Conservation (phyloP, 2,888 invertebrate genomes). For the Pharmacophagus antenor region DNA sequence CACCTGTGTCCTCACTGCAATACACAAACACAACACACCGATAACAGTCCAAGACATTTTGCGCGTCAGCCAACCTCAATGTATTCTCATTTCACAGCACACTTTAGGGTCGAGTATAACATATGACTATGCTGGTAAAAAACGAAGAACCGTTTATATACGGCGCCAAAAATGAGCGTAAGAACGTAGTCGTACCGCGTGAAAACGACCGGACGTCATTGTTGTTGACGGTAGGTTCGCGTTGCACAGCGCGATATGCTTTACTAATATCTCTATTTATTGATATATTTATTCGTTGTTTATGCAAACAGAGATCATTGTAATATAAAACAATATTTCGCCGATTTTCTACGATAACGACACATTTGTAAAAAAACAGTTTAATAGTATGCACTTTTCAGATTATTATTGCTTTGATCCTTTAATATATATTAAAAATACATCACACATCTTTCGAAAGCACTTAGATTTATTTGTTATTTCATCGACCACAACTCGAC, state of each 20-base stretch:
- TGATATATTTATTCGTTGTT: too few relatives aligned
- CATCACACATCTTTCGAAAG: too few relatives aligned
- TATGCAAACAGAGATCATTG: too few relatives aligned
- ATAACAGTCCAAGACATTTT: slow-evolving; percentile 64
- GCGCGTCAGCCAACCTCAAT: slow-evolving; percentile 39
- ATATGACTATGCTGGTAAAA: slow-evolving; percentile 67
- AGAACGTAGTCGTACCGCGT: slow-evolving; percentile 63
- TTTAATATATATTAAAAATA: too few relatives aligned
- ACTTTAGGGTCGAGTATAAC: slow-evolving; percentile 47
- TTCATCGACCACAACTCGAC: too few relatives aligned
- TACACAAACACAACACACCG: slow-evolving; percentile 67
- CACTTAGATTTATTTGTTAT: too few relatives aligned
- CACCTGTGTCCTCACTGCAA: slow-evolving; percentile 64
- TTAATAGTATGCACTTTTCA: too few relatives aligned
- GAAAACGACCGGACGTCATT: slow-evolving; percentile 78
- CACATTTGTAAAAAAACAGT: too few relatives aligned
- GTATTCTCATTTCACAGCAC: slow-evolving; percentile 47
- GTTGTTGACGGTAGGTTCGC: slow-evolving; percentile 60
- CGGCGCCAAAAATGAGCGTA: slow-evolving; percentile 70
- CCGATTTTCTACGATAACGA: too few relatives aligned
- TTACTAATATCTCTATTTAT: neutral
- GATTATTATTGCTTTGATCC: too few relatives aligned
- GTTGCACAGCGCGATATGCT: slow-evolving; percentile 36
- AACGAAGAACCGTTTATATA: slow-evolving; percentile 72
- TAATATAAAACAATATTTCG: too few relatives aligned